Percentiles rank a stretch among this genome's conserved stretches.
Evolutionary conservation across 2,888 invertebrate genomes (phyloP).

Genomic region (Cremastobaeus sp.): DNA sequence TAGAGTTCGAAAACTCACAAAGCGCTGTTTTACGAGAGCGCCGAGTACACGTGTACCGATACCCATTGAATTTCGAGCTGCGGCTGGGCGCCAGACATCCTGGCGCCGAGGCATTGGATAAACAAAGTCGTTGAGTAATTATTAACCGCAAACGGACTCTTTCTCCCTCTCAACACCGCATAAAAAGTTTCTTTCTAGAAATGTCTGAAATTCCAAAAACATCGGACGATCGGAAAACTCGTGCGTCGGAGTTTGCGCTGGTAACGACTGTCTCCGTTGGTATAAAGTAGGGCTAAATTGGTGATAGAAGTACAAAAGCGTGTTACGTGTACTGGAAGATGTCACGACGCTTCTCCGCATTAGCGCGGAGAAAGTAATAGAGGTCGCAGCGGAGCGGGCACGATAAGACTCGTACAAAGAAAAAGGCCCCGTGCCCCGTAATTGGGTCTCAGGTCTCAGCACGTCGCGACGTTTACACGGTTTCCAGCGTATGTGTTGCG

Average conservation of each 20-base stretch:
- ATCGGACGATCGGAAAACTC: no score
- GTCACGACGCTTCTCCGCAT: conserved; percentile 55
- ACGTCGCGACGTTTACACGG: conserved; percentile 50
- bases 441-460: conserved; percentile 58
- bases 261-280: conserved; percentile 10
- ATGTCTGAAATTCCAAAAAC: no score
- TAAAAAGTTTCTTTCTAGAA: no score
- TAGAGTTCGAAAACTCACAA: conserved; percentile 3
- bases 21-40: conserved; percentile 1
- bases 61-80: no score
- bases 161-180: no score
- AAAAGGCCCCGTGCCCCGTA: conserved; percentile 52
- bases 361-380: conserved; percentile 58
- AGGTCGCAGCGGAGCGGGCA: conserved; percentile 38
- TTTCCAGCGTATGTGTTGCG: conserved; percentile 35
- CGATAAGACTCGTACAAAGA: conserved; percentile 48
- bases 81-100: no score
- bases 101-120: no score
- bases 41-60: no score
- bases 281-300: conserved; percentile 32
- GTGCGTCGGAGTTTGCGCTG: not conserved
- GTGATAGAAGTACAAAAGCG: conserved; percentile 52
- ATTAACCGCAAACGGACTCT: no score
- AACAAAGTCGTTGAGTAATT: no score
- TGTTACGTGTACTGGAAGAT: conserved; percentile 52